Percentiles rank a stretch among this genome's conserved stretches.
Conservation (phyloP, 2,797 vertebrate species). For the Enteromius fasciolatus region DNA sequence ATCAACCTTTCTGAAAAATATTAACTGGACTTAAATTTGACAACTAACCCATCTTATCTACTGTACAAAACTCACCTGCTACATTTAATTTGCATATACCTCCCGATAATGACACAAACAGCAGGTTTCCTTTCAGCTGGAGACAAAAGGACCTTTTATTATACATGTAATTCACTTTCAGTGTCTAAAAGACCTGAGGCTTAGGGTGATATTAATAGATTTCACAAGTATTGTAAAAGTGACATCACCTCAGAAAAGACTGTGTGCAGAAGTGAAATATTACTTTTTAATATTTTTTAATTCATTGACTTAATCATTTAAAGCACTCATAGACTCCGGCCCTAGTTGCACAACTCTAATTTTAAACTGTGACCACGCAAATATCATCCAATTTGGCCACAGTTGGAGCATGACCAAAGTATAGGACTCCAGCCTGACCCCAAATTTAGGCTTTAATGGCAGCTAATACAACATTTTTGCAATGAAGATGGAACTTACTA, state of each 20-base stretch:
- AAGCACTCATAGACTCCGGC: constrained; percentile 10
- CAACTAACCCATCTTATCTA: neutral
- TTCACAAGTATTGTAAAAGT: constrained; percentile 22
- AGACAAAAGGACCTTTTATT: constrained; percentile 13
- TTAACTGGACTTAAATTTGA: too few species aligned
- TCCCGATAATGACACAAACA: constrained; percentile 7
- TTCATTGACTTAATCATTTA: constrained; percentile 32
- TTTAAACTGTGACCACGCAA: constrained; percentile 19
- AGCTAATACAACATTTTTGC: constrained; percentile 32
- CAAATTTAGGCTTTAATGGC: constrained; percentile 10
- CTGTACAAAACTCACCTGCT: neutral
- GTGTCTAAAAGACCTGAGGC: constrained; percentile 6
- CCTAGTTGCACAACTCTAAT: constrained; percentile 8
- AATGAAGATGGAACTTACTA: constrained; percentile 34
- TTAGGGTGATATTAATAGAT: constrained; percentile 29
- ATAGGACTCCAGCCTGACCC: constrained; percentile 23
- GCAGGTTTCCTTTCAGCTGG: neutral
- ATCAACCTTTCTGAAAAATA: too few species aligned
- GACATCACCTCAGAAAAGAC: constrained; percentile 5
- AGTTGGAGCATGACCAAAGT: constrained; percentile 16
- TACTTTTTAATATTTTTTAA: constrained; percentile 13
- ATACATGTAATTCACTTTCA: constrained; percentile 9
- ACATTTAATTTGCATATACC: constrained; percentile 7
- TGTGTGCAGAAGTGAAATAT: neutral
- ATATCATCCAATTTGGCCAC: constrained; percentile 21